These are phyloP conservation scores for Tachystola acroxantha DNA, from an alignment of 2,888 invertebrate genomes.

Conservation along the genomic window DNA sequence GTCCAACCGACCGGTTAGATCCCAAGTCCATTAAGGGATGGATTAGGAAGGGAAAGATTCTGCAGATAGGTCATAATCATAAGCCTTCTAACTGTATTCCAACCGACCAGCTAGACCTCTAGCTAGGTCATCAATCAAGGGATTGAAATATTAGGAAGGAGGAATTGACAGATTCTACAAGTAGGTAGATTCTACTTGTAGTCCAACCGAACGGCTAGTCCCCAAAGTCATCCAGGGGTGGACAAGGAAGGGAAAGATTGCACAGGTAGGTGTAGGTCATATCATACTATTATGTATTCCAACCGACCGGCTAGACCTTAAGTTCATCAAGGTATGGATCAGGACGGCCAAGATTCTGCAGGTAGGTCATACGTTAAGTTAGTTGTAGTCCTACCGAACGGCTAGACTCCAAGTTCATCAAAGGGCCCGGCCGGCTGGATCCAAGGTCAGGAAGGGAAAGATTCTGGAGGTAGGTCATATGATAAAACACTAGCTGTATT, in stretches of 20 bases:
- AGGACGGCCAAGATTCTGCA: conserved; percentile 97
- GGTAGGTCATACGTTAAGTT: no score
- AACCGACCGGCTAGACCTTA: conserved; percentile 95
- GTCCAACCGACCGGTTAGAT: conserved; percentile 96
- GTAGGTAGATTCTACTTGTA: conserved; percentile 85
- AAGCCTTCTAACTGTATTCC: no score
- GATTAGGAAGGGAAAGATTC: conserved; percentile 97
- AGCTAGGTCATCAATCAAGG: conserved; percentile 99
- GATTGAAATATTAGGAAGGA: no score
- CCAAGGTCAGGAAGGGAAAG: no score
- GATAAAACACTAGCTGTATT: no score
- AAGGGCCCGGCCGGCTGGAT: conserved; percentile 94
- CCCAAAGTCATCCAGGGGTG: conserved; percentile 99
- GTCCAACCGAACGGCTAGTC: no score
- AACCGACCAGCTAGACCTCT: conserved; percentile 94
- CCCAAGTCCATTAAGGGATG: conserved; percentile 99
- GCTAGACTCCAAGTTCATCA: no score
- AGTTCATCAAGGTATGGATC: conserved; percentile 99
- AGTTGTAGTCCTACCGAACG: no score
- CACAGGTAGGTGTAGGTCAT: conserved; percentile 90
- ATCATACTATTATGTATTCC: no score
- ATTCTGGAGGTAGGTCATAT: no score
- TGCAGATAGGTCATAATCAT: conserved; percentile 88
- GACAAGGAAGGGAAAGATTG: conserved; percentile 97
- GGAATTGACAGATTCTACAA: conserved; percentile 98